Conservation (phyloP, 2,113 vertebrate species). For the Pavo muticus region DNA sequence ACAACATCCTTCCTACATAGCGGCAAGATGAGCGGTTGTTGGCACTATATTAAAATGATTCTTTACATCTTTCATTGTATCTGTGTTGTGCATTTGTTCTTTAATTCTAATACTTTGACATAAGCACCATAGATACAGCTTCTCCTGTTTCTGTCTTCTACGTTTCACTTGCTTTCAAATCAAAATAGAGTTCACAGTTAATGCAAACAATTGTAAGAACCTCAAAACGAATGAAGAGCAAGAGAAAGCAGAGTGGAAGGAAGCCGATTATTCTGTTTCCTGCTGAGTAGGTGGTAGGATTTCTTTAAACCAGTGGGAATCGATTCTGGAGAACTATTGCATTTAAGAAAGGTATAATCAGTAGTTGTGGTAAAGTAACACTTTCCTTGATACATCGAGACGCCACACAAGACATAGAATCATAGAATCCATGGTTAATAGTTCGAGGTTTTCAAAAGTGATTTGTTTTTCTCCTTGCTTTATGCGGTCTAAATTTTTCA, state of each 20-base stretch:
- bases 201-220: not conserved
- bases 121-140: not conserved
- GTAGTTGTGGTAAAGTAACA: not conserved
- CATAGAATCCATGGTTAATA: not conserved
- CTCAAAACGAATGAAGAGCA: not conserved
- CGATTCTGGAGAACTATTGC: not conserved
- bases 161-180: not conserved
- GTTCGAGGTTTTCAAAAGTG: not conserved
- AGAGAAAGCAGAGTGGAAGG: not conserved
- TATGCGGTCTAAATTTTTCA: not conserved
- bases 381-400: not conserved
- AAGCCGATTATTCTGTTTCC: conserved; percentile 6
- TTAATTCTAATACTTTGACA: not conserved
- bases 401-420: not conserved
- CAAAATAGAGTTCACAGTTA: not conserved
- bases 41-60: not conserved
- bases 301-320: not conserved
- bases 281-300: not conserved
- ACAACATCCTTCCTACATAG: not conserved
- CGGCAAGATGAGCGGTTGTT: not conserved
- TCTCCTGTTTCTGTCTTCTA: not conserved
- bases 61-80: not conserved
- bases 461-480: not conserved
- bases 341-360: not conserved
- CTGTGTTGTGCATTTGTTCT: not conserved